phyloP scores from a whole-genome alignment of 1,140 invertebrate genomes.

The Idris sp. region DNA sequence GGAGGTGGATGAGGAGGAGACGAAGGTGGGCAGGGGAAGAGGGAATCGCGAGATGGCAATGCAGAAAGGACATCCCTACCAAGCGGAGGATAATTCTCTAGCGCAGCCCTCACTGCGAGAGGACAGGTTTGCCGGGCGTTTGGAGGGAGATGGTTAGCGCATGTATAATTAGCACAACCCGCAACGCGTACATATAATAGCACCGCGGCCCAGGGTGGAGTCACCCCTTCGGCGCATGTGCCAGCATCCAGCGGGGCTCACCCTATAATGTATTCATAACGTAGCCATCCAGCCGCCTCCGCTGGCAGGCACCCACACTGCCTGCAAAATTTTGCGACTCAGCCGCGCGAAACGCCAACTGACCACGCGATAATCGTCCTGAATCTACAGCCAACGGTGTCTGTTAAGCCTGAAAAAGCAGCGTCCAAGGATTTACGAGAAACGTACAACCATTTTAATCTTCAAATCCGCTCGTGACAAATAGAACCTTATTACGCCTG shows the following conservation, averaged over 20 bases:
- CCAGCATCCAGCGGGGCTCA: slow-evolving; percentile 70
- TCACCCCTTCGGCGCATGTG: slow-evolving; percentile 71
- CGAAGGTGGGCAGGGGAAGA: slow-evolving; percentile 7
- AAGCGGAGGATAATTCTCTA: slow-evolving; percentile 49
- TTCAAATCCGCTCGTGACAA: slow-evolving; percentile 33
- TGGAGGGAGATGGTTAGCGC: slow-evolving; percentile 72
- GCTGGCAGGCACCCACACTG: slow-evolving; percentile 29
- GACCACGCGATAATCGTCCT: slow-evolving; percentile 49
- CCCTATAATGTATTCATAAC: slow-evolving; percentile 74
- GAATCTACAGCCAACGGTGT: slow-evolving; percentile 45
- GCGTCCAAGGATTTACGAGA: slow-evolving; percentile 51
- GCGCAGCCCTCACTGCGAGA: slow-evolving; percentile 65
- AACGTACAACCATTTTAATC: slow-evolving; percentile 42
- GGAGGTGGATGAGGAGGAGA: slow-evolving; percentile 9
- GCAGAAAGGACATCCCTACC: slow-evolving; percentile 50
- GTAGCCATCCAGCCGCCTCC: slow-evolving; percentile 60
- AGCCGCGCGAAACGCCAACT: slow-evolving; percentile 13
- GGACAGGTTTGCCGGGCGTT: slow-evolving; percentile 65
- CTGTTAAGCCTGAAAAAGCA: slow-evolving; percentile 56
- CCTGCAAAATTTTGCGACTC: too few species aligned
- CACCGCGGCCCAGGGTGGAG: slow-evolving; percentile 68
- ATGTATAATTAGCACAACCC: slow-evolving; percentile 71
- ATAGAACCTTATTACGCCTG: slow-evolving; percentile 30
- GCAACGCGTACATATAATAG: slow-evolving; percentile 51
- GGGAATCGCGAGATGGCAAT: slow-evolving; percentile 39